Evolutionary conservation across 2,888 invertebrate species (phyloP).

Genomic region (Volucella zonaria): DNA sequence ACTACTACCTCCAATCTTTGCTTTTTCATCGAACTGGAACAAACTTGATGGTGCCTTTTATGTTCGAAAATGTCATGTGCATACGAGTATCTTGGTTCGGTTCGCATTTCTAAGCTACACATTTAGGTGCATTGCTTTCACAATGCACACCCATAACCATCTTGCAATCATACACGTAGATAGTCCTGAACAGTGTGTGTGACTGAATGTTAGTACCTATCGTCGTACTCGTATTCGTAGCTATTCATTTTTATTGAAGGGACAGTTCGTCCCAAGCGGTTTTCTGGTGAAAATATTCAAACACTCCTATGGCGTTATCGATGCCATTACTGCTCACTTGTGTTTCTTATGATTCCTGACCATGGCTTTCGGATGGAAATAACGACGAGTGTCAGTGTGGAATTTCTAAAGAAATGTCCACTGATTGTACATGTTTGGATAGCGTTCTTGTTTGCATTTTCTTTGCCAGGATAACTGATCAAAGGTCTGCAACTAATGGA

Average conservation of each 20-base stretch:
- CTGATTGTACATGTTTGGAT: conserved; percentile 59
- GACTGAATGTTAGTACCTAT: conserved; percentile 40
- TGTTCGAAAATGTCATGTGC: conserved; percentile 21
- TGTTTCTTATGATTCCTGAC: conserved; percentile 39
- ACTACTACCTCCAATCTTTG: neutral
- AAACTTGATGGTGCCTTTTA: conserved; percentile 30
- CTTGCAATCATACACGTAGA: conserved; percentile 27
- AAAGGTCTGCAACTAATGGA: conserved; percentile 22
- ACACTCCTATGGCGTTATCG: conserved; percentile 45
- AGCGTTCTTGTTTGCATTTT: conserved; percentile 32
- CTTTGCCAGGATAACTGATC: conserved; percentile 16
- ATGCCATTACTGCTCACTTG: conserved; percentile 44
- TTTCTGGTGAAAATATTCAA: conserved; percentile 57
- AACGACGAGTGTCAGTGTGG: conserved; percentile 62
- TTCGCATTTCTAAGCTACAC: conserved; percentile 22
- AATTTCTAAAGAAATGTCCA: conserved; percentile 68
- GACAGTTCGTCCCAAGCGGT: conserved; percentile 29
- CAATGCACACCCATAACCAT: conserved; percentile 46
- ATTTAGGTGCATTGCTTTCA: conserved; percentile 24
- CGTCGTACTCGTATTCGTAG: neutral
- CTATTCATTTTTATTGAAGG: conserved; percentile 70
- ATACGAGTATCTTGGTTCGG: neutral
- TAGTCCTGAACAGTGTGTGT: conserved; percentile 15
- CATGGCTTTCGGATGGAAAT: conserved; percentile 51
- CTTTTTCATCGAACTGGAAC: conserved; percentile 20